These are phyloP conservation scores for Verasper variegatus DNA, from an alignment of 2,113 vertebrate genomes.

Conservation along the genomic window DNA sequence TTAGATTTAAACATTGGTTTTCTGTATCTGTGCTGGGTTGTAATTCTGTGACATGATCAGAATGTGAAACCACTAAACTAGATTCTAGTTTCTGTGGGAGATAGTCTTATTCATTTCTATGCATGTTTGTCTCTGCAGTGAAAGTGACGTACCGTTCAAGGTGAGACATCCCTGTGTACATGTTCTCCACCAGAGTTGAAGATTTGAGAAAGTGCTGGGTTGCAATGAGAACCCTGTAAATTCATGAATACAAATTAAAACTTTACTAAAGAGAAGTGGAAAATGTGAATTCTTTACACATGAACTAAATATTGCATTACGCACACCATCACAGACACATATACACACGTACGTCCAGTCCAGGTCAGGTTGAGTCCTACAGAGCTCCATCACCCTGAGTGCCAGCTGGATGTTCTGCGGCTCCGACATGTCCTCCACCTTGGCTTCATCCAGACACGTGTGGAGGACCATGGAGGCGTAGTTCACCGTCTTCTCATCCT, in stretches of 20 bases:
- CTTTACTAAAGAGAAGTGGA: background rate
- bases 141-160: conserved; percentile 87
- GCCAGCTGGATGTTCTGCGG: conserved; percentile 81
- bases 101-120: background rate
- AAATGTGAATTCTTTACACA: background rate
- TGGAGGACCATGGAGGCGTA: conserved; percentile 92
- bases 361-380: conserved; percentile 84
- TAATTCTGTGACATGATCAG: background rate
- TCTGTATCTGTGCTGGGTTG: background rate
- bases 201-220: conserved; percentile 92
- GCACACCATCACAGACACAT: background rate
- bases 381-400: conserved; percentile 84
- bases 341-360: conserved; percentile 90
- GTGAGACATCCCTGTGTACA: conserved; percentile 89
- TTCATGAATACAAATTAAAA: background rate
- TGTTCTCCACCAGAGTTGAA: conserved; percentile 85
- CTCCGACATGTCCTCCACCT: conserved; percentile 82
- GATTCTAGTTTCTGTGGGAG: too few species aligned
- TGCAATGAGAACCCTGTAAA: conserved; percentile 89
- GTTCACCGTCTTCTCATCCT: conserved; percentile 86
- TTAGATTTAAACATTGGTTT: background rate
- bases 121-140: background rate
- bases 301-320: background rate
- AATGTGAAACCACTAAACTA: background rate
- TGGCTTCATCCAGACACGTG: conserved; percentile 87